A percentile compares a stretch with the other conserved stretches of the same genome.
phyloP scores from a whole-genome alignment of 37 sponge, comb jelly and placozoan genomes.

The Spongilla lacustris region DNA sequence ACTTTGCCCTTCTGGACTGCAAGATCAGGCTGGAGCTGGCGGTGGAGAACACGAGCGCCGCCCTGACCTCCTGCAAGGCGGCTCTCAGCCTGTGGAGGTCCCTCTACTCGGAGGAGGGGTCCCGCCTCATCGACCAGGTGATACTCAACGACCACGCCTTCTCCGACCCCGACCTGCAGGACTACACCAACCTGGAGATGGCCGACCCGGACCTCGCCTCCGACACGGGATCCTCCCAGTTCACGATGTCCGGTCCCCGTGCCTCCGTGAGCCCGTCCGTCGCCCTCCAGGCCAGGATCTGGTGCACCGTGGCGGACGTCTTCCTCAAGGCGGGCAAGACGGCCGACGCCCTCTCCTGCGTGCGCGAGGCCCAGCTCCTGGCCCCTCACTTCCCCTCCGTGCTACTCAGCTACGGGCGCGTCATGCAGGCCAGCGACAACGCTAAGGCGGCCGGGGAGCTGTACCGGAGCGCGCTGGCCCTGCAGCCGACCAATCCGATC shows the following conservation, averaged over 20 bases:
- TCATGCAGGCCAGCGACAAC: constrained; percentile 30
- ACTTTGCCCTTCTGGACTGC: constrained; percentile 52
- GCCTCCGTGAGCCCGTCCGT: constrained; percentile 11
- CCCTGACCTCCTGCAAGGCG: constrained; percentile 60
- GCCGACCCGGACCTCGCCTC: constrained; percentile 62
- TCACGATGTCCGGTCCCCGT: constrained; percentile 9
- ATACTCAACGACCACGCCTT: constrained; percentile 49
- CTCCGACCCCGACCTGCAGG: constrained; percentile 24
- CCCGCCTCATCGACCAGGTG: constrained; percentile 40
- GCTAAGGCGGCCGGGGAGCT: constrained; percentile 19
- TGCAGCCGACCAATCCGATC: constrained; percentile 48
- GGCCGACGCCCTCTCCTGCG: constrained; percentile 41
- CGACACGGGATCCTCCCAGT: constrained; percentile 70
- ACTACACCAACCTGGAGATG: not conserved
- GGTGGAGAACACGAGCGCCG: constrained; percentile 15
- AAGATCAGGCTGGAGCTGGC: constrained; percentile 51
- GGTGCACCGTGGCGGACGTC: constrained; percentile 73
- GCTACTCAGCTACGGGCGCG: constrained; percentile 47
- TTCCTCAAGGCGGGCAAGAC: constrained; percentile 33
- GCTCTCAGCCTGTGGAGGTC: constrained; percentile 54
- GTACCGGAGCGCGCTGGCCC: constrained; percentile 46
- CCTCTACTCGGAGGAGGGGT: constrained; percentile 27
- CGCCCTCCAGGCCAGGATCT: constrained; percentile 48
- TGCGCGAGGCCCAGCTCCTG: constrained; percentile 62
- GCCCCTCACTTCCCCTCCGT: constrained; percentile 58